Percentiles rank a stretch among this genome's conserved stretches.
Evolutionary conservation across 2,113 vertebrate species (phyloP).

Genomic region (Cynocephalus volans): DNA sequence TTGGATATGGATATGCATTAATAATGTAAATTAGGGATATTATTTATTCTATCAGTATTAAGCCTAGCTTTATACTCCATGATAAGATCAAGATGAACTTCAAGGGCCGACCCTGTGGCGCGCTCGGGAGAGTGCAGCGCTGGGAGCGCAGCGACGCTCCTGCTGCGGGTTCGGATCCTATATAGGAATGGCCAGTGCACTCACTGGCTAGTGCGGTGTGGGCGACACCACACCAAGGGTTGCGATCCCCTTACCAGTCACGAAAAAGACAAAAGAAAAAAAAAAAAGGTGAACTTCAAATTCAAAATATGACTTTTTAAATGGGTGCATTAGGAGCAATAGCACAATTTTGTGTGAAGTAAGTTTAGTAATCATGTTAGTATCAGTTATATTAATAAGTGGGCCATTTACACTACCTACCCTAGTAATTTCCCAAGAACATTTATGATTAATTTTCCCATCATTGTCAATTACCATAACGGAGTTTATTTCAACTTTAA

Average conservation of each 20-base stretch:
- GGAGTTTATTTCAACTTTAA: not conserved
- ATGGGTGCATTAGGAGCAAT: not conserved
- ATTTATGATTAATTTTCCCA: not conserved
- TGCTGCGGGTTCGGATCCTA: no score
- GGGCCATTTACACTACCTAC: no score
- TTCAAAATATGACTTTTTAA: not conserved
- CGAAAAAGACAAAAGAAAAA: no score
- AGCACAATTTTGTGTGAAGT: not conserved
- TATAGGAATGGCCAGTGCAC: no score
- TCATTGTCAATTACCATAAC: not conserved
- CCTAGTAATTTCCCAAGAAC: not conserved
- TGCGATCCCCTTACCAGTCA: no score
- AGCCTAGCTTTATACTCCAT: not conserved
- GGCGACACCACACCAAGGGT: no score
- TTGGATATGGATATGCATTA: not conserved
- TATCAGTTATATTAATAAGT: not conserved
- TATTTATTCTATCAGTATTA: not conserved
- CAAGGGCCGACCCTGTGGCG: no score
- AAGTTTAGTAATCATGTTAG: not conserved
- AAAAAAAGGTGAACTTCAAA: not conserved
- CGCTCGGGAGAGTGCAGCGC: no score
- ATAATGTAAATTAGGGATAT: not conserved
- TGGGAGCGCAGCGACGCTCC: no score
- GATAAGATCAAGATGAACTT: not conserved
- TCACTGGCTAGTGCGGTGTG: no score